These are phyloP conservation scores for Scolanthus callimorphus DNA, from an alignment of 92 coral and sea anemone species.

Conservation along the genomic window DNA sequence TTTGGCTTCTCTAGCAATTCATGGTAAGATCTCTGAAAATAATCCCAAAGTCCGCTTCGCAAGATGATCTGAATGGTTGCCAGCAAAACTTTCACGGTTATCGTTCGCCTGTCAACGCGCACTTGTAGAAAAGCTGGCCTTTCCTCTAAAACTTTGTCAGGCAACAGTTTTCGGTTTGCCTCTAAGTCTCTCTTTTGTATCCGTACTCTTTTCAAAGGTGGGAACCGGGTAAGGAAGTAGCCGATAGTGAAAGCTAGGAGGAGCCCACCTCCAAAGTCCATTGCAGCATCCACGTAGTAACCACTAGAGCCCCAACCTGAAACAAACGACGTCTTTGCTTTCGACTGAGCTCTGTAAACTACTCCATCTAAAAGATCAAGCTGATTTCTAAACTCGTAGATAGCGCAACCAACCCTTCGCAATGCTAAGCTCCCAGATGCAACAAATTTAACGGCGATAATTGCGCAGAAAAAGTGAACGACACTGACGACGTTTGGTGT, in stretches of 20 bases:
- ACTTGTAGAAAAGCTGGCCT: conserved; percentile 33
- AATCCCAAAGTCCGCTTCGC: conserved; percentile 72
- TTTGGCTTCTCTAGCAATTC: conserved; percentile 65
- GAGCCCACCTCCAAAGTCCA: conserved; percentile 75
- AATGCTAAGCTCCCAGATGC: conserved; percentile 52
- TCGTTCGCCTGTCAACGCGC: conserved; percentile 40
- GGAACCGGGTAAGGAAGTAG: conserved; percentile 52
- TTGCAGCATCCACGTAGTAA: conserved; percentile 72
- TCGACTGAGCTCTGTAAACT: conserved; percentile 71
- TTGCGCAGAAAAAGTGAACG: conserved; percentile 66
- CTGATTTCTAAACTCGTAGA: conserved; percentile 63
- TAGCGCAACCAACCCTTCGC: conserved; percentile 61
- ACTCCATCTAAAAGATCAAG: conserved; percentile 78
- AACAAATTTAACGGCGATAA: conserved; percentile 54
- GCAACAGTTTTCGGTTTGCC: conserved; percentile 38
- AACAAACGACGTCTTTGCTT: conserved; percentile 60
- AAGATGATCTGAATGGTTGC: conserved; percentile 42
- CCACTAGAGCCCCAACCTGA: conserved; percentile 86
- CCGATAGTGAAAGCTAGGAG: conserved; percentile 34
- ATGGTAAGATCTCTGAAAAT: conserved; percentile 55
- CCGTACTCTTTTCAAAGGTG: conserved; percentile 54
- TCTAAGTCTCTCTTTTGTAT: conserved; percentile 31
- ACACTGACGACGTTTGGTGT: conserved; percentile 77
- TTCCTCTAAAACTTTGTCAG: conserved; percentile 43
- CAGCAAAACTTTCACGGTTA: conserved; percentile 29